These are phyloP conservation scores for Melanchra persicariae DNA, from an alignment of 2,888 invertebrate genomes.

Conservation along the genomic window DNA sequence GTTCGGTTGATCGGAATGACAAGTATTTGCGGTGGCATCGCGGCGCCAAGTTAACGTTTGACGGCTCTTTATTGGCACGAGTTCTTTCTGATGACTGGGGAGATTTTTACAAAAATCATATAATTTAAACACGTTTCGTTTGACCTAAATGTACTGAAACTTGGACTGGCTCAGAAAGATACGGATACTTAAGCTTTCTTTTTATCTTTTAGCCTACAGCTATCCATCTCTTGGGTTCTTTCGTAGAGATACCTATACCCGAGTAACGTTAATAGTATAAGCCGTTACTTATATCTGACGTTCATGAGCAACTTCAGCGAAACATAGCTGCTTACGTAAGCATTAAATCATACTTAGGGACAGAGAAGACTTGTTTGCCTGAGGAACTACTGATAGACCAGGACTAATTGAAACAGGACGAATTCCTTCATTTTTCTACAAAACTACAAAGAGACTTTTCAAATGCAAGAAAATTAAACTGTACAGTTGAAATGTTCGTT, in stretches of 20 bases:
- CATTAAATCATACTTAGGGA: conserved; percentile 51
- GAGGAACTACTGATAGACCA: conserved; percentile 32
- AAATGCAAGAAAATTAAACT: background rate
- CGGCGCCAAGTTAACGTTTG: conserved; percentile 52
- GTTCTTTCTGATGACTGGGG: conserved; percentile 18
- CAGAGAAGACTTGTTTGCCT: conserved; percentile 34
- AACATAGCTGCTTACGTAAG: conserved; percentile 35
- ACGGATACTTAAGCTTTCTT: conserved; percentile 31
- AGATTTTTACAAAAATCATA: conserved; percentile 20
- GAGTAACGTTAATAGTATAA: conserved; percentile 11
- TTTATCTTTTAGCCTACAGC: conserved; percentile 48
- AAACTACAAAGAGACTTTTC: background rate
- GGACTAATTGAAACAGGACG: conserved; percentile 8
- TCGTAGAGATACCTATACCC: conserved; percentile 18
- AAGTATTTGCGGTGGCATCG: conserved; percentile 73
- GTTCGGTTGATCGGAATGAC: conserved; percentile 75
- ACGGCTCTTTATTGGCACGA: conserved; percentile 60
- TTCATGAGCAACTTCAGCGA: conserved; percentile 15
- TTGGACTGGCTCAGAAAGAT: conserved; percentile 23
- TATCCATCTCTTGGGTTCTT: conserved; percentile 27
- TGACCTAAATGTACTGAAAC: conserved; percentile 44
- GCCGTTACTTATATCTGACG: conserved; percentile 1
- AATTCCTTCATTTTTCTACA: conserved; percentile 7
- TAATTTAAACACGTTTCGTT: conserved; percentile 29
- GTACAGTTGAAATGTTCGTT: conserved; percentile 25